Base-by-base conservation (phyloP, 2,797 vertebrate species). In the Protonibea diacanthus region DNA sequence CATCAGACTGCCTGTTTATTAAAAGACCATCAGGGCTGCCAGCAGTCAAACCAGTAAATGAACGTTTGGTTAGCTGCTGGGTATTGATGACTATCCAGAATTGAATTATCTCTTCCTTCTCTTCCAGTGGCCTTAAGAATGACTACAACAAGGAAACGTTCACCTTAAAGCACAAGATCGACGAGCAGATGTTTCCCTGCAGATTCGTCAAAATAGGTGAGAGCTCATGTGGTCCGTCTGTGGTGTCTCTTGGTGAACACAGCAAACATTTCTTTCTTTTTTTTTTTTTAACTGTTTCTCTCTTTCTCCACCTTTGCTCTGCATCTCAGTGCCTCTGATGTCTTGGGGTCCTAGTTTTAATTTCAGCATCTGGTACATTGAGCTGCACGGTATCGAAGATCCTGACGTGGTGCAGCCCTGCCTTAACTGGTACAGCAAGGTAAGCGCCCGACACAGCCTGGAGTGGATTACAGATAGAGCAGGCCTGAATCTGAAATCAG, bases 351-450 rank as follows among this genome's bases (percentile, higher is more conserved):
- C 98, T 69, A 99, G 98, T 95, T 99, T 99, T 95, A 99, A 99
- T 94, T 99, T 99, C 94, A 99, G 98, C 94, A 99, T 99, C 94
- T 99, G 98, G 98, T 99, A 98, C 93, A 97, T 99, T 88, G 98
- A 99, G 95, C 96, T 99, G 83, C 98, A 97, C 47, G 98, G 98
- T 81, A 98, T 99, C 71, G 98, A 99, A 93, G 97, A 99, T 85
- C 98, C 98, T 9, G 98, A 98, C 70, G 96, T 99, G 84, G 98
- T 99, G 82, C 98, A 99, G 66, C 98, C 98, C 5, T 99, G 98
- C 94, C 97, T 99, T 94, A 98, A 99, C 95, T 99, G 98, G 98
- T 99, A 99, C 90, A 99, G 98, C 94, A 99, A 99, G 97, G 98
- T 99, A 95, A 94, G 96, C 88, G 8, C 17, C 13, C 0, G 11